Conservation (phyloP, 2,797 vertebrate species). For the Poeciliopsis turneri region DNA sequence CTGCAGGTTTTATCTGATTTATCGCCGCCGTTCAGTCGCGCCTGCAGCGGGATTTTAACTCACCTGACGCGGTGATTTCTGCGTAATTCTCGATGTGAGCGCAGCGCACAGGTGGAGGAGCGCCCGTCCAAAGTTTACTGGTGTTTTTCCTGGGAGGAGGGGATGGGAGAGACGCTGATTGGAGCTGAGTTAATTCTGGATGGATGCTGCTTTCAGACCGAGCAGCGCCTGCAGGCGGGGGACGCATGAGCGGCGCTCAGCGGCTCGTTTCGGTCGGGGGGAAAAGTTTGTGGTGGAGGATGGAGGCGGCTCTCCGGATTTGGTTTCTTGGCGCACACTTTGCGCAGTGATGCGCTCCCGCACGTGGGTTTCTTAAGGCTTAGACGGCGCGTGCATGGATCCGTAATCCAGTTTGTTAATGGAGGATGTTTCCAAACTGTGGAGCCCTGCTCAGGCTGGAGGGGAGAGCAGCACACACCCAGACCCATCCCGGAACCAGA, state of each 20-base stretch:
- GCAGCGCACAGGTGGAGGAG: slow-evolving; percentile 2
- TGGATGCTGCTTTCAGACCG: slow-evolving; percentile 33
- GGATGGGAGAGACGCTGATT: slow-evolving; percentile 15
- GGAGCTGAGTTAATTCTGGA: slow-evolving; percentile 37
- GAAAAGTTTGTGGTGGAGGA: slow-evolving; percentile 41
- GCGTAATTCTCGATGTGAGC: background rate
- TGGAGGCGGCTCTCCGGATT: slow-evolving; percentile 25
- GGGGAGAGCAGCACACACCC: slow-evolving; percentile 51
- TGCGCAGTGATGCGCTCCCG: slow-evolving; percentile 7
- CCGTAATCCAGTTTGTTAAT: slow-evolving; percentile 15
- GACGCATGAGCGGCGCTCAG: background rate
- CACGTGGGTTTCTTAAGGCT: background rate
- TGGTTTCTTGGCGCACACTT: slow-evolving; percentile 15
- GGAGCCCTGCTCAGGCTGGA: slow-evolving; percentile 53
- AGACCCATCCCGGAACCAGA: slow-evolving; percentile 59
- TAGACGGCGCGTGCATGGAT: slow-evolving; percentile 15
- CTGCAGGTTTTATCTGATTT: slow-evolving; percentile 6
- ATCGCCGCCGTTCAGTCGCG: slow-evolving; percentile 15
- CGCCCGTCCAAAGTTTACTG: slow-evolving; percentile 46
- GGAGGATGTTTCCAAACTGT: slow-evolving; percentile 54
- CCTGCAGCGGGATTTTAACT: slow-evolving; percentile 39
- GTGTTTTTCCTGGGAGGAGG: slow-evolving; percentile 2
- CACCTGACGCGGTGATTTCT: slow-evolving; percentile 32
- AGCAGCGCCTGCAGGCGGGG: background rate
- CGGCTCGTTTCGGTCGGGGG: slow-evolving; percentile 45